phyloP scores from a whole-genome alignment of 2,797 vertebrate species.

The Crocidura indochinensis region DNA sequence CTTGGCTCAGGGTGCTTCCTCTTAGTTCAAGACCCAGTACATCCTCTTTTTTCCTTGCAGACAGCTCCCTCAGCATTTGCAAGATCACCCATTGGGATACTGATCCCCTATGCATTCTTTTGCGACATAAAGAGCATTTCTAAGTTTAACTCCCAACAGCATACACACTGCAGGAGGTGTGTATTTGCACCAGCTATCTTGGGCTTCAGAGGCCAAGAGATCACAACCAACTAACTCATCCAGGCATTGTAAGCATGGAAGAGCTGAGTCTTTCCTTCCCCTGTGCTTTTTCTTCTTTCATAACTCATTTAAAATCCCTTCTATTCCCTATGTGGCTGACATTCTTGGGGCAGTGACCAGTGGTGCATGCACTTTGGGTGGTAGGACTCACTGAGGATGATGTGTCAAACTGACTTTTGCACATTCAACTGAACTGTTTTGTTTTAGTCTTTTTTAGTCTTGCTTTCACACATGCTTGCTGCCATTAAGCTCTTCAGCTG shows the following conservation, averaged over 20 bases:
- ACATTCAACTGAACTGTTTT: no score
- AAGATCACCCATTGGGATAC: rapidly evolving
- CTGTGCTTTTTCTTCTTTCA: neutral
- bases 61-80: neutral
- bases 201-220: neutral
- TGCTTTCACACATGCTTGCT: no score
- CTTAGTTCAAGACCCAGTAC: neutral
- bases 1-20: neutral
- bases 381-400: neutral
- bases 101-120: neutral
- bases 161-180: neutral
- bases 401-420: no score
- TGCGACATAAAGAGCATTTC: neutral
- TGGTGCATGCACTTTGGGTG: neutral
- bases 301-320: no score
- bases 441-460: no score
- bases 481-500: no score
- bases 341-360: neutral
- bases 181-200: neutral
- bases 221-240: neutral
- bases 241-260: no score
- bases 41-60: neutral
- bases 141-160: neutral
- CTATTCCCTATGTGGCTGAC: no score
- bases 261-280: neutral